These are phyloP conservation scores for Strigamia crassipes DNA, from an alignment of 2,888 invertebrate genomes.

Conservation along the genomic window DNA sequence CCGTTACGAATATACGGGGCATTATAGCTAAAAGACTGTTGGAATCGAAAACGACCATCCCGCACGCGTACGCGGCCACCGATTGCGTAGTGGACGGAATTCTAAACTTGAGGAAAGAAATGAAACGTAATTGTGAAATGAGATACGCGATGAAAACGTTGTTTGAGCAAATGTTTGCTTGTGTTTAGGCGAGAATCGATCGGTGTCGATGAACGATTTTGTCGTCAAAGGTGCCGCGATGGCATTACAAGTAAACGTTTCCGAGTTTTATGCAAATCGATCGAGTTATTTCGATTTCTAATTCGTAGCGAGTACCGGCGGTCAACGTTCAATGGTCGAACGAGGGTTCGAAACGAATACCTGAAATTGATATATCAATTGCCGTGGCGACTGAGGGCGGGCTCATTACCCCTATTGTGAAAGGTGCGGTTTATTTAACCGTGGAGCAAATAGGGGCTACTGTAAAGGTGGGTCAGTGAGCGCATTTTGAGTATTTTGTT, in stretches of 20 bases:
- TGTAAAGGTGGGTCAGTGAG: constrained; percentile 58
- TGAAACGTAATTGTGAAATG: constrained; percentile 55
- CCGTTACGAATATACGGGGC: constrained; percentile 59
- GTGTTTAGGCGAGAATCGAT: constrained; percentile 60
- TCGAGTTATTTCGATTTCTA: constrained; percentile 43
- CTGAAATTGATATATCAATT: constrained; percentile 66
- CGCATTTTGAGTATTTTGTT: neutral
- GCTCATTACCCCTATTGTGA: constrained; percentile 69
- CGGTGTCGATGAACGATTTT: constrained; percentile 70
- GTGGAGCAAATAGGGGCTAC: constrained; percentile 64
- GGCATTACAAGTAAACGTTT: constrained; percentile 65
- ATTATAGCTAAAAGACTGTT: constrained; percentile 61
- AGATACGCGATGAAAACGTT: neutral
- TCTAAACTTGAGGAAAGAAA: constrained; percentile 62
- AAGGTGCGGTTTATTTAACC: constrained; percentile 63
- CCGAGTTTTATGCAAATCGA: no score
- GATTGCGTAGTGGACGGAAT: constrained; percentile 65
- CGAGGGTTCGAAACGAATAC: constrained; percentile 53
- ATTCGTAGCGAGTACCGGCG: constrained; percentile 57
- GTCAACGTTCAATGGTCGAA: constrained; percentile 59
- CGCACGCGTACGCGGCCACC: constrained; percentile 69
- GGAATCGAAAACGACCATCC: constrained; percentile 63
- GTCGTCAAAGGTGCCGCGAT: constrained; percentile 69
- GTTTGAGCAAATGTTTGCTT: neutral
- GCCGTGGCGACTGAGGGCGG: constrained; percentile 71